Conservation (phyloP, 2,888 invertebrate species). For the Lasioglossum villosulum region DNA sequence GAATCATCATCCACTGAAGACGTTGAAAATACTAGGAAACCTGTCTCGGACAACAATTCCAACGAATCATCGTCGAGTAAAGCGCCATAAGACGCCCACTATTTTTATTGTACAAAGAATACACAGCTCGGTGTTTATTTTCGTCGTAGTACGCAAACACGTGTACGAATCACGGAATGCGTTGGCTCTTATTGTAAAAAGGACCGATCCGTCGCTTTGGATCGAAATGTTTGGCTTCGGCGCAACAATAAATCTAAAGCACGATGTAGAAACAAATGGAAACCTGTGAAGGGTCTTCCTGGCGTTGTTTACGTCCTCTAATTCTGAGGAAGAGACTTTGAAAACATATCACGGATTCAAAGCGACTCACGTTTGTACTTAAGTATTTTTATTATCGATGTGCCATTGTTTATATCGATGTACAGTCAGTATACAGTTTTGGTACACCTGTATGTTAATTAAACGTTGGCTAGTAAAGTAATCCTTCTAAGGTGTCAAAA, state of each 20-base stretch:
- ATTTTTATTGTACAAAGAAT: constrained; percentile 30
- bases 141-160: constrained; percentile 34
- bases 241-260: not conserved
- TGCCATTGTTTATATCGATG: constrained; percentile 12
- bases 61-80: constrained; percentile 41
- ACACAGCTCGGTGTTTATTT: constrained; percentile 48
- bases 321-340: constrained; percentile 15
- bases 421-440: not conserved
- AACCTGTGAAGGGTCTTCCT: not conserved
- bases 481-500: too few relatives aligned
- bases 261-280: not conserved
- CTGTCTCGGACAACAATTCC: constrained; percentile 22
- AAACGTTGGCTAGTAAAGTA: too few relatives aligned
- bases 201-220: not conserved
- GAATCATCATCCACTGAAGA: constrained; percentile 44
- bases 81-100: constrained; percentile 37
- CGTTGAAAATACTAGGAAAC: constrained; percentile 31
- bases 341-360: constrained; percentile 23
- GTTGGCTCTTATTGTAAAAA: constrained; percentile 14
- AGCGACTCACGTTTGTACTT: constrained; percentile 14
- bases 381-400: constrained; percentile 28
- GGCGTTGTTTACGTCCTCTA: not conserved
- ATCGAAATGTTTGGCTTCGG: not conserved
- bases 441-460: too few relatives aligned
- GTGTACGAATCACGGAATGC: constrained; percentile 13